Evolutionary conservation across 2,113 vertebrate species (phyloP), one percentile per base, ranked within the genome.

Genomic region (Dicentrarchus labrax): DNA sequence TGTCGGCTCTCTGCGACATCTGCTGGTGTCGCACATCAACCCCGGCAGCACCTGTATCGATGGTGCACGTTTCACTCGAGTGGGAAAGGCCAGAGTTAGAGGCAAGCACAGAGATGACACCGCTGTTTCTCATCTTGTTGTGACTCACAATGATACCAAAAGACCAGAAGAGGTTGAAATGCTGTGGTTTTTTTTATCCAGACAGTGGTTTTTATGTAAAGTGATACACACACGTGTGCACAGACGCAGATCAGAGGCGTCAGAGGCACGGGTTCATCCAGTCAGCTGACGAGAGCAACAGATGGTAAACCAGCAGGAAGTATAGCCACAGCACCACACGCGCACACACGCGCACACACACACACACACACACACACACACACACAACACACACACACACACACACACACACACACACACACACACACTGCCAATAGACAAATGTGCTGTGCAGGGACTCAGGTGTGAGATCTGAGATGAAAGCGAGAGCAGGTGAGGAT

Each of bases 241-340:
- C 75, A 56, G 61, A 71, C n/a, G 21, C 68, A 72, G 84, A 84
- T 91, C 88, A 84, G 71, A 83, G 85, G 80, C 65, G 15, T 85
- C 89, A 87, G 79, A 72, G 48, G 70, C 86, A 72, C 83, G 59
- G 80, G 87, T 86, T 91, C 83, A 81, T 71, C 78, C 87, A 86
- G 87, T 92, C 92, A 92, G 86, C 89, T 92, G 92, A 92, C 11
- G 19, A 76, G 43, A 61, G 84, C 87, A 91, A 91, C 94, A 94
- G 92, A 94, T 92, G 94, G 93, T 38, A 10, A 81, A 89, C 39
- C 92, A 90, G 94, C 91, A 86, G 89, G 93, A 86, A 79, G 85
- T 68, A 6, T 51, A 68, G 72, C 62, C 75, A 56, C 83, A 39
- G n/a, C 72, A 59, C 30, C 13, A 16, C 62, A 57, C 50, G 60